These are phyloP conservation scores for Bombus waltoni DNA, from an alignment of 1,140 invertebrate species.

Conservation along the genomic window DNA sequence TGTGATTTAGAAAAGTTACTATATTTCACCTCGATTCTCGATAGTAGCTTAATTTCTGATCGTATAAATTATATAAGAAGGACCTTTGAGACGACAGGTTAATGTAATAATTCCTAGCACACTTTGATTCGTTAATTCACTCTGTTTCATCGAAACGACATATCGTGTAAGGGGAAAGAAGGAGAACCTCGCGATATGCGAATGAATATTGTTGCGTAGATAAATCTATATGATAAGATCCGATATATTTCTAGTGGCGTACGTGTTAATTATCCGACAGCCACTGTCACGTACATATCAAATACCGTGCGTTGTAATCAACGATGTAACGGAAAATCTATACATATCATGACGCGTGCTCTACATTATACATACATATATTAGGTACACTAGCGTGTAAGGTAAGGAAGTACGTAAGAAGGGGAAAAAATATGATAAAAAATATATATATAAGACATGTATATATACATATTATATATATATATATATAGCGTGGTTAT, in stretches of 20 bases:
- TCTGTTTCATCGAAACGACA: background rate
- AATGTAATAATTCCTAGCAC: background rate
- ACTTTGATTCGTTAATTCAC: background rate
- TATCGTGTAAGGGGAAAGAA: too few species aligned
- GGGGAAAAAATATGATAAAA: background rate
- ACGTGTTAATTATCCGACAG: slow-evolving; percentile 33
- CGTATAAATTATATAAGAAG: too few species aligned
- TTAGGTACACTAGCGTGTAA: slow-evolving; percentile 56
- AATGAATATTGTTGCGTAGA: slow-evolving; percentile 23
- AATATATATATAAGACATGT: slow-evolving; percentile 43
- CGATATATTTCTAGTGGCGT: slow-evolving; percentile 1
- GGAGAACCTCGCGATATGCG: background rate
- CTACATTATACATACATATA: slow-evolving; percentile 54
- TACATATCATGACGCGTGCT: slow-evolving; percentile 80
- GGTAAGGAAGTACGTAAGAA: slow-evolving; percentile 14
- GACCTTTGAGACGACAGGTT: background rate
- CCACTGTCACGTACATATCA: slow-evolving; percentile 78
- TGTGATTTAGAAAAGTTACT: background rate
- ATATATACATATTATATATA: slow-evolving; percentile 56
- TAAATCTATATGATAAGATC: slow-evolving; percentile 4
- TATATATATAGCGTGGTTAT: slow-evolving; percentile 30
- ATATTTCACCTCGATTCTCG: too few species aligned
- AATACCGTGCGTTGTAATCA: slow-evolving; percentile 73
- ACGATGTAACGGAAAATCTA: slow-evolving; percentile 74
- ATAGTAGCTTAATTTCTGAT: too few species aligned